Evolutionary conservation across 2,888 invertebrate genomes (phyloP).

Genomic region (Cryptus armator): DNA sequence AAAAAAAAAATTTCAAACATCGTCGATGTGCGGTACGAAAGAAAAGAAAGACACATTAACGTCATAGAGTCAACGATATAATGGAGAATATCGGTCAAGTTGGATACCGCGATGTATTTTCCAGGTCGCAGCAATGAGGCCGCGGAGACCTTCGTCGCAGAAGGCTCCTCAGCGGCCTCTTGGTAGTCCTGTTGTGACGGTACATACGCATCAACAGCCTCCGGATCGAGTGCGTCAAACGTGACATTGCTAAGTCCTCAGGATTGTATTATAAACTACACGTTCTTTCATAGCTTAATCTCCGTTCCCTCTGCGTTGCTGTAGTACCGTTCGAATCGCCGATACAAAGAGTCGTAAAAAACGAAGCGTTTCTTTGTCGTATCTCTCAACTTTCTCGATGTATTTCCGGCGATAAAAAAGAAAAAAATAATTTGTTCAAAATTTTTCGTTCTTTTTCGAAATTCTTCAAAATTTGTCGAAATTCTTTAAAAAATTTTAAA

Average conservation of each 20-base stretch:
- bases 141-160: slow-evolving; percentile 54
- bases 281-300: background rate
- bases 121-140: slow-evolving; percentile 54
- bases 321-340: too few relatives aligned
- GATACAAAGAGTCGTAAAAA: too few relatives aligned
- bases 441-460: too few relatives aligned
- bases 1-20: too few relatives aligned
- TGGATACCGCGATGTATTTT: slow-evolving; percentile 24
- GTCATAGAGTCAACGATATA: background rate
- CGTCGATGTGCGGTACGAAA: too few relatives aligned
- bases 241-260: slow-evolving; percentile 40
- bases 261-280: slow-evolving; percentile 7
- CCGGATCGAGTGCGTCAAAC: slow-evolving; percentile 76
- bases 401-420: background rate
- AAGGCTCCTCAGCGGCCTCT: slow-evolving; percentile 28
- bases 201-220: background rate
- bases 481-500: too few relatives aligned
- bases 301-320: too few relatives aligned
- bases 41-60: background rate
- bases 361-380: background rate
- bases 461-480: too few relatives aligned
- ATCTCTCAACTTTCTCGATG: background rate
- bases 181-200: background rate
- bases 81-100: slow-evolving; percentile 26
- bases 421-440: background rate